Evolutionary conservation across 2,113 vertebrate genomes (phyloP).

Genomic region (Psilopsiagon aurifrons): DNA sequence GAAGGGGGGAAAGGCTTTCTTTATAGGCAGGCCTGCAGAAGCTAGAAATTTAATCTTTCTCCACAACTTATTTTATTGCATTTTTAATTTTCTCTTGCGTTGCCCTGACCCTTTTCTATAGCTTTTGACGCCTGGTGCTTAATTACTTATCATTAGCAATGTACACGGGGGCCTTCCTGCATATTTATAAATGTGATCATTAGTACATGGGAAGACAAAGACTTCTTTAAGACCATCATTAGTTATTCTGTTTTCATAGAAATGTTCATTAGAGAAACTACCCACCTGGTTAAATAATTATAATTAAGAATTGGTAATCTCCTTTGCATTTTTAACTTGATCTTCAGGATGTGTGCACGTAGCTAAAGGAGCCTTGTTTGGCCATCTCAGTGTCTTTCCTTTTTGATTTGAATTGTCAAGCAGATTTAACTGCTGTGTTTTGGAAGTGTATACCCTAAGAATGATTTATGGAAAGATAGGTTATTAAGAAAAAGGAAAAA

Average conservation of each 20-base stretch:
- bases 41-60: constrained; percentile 79
- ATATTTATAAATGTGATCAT: constrained; percentile 87
- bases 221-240: constrained; percentile 84
- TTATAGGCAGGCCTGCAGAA: constrained; percentile 65
- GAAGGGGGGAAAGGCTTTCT: constrained; percentile 45
- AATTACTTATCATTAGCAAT: constrained; percentile 88
- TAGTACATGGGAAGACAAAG: constrained; percentile 85
- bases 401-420: constrained; percentile 61
- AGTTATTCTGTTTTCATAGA: constrained; percentile 87
- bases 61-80: constrained; percentile 82
- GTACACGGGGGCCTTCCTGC: constrained; percentile 82
- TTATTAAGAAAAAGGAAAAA: constrained; percentile 13
- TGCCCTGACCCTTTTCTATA: constrained; percentile 81
- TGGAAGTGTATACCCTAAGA: constrained; percentile 50
- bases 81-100: constrained; percentile 83
- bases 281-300: constrained; percentile 88
- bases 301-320: constrained; percentile 83
- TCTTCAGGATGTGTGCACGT: constrained; percentile 53
- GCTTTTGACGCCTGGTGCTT: constrained; percentile 83
- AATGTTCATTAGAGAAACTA: constrained; percentile 86
- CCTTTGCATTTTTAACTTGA: constrained; percentile 80
- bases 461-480: constrained; percentile 49
- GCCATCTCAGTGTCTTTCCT: constrained; percentile 48
- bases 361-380: constrained; percentile 68
- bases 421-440: constrained; percentile 60